Evolutionary conservation across 1,140 invertebrate species (phyloP), one percentile per base, ranked within the genome.

Genomic region (Drosophila lacertosa): DNA sequence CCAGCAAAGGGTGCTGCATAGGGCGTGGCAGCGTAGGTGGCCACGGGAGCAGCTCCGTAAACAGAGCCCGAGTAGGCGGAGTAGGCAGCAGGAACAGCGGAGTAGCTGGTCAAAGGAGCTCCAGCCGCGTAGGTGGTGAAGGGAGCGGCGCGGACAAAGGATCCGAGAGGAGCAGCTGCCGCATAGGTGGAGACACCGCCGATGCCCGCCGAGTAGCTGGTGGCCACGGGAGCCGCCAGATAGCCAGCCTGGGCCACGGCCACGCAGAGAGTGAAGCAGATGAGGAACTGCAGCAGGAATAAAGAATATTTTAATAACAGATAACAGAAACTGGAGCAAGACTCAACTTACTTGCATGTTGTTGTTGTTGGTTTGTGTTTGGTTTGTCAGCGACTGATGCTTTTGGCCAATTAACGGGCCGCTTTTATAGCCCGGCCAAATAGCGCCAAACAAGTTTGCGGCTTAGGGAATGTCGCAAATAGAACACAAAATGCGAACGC

Each of bases 181-280:
- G 63, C 24, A 29, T 44, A 44, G 22, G 44, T 26, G 10, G 55
- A 11, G 2, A 47, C 64, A 53, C 15, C 26, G 5, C 55, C 47
- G 5, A 42, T 35, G n/a, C 50, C 48, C 6, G 62, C 33, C 0
- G 54, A 16, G 51, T 47, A 37, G 33, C 26, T 29, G 26, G 26
- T 68, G 22, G 58, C 26, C 2, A 68, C 65, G 13, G 59, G 59
- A 26, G 74, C 51, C 18, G 69, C 69, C 40, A 77, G 47, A 58
- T 58, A 68, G 5, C 71, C 75, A 26, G 75, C 75, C 51, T 74
- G 72, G 15, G 75, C 75, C 45, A 65, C 66, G 44, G 75, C 71
- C 53, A 77, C 53, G 47, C 67, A 77, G 50, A 77, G 66, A 63
- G 75, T 51, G 33, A 77, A 77, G 50, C 71, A 74, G 47, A 77